phyloP scores from a whole-genome alignment of 2,888 invertebrate genomes.

The Callosobruchus maculatus region DNA sequence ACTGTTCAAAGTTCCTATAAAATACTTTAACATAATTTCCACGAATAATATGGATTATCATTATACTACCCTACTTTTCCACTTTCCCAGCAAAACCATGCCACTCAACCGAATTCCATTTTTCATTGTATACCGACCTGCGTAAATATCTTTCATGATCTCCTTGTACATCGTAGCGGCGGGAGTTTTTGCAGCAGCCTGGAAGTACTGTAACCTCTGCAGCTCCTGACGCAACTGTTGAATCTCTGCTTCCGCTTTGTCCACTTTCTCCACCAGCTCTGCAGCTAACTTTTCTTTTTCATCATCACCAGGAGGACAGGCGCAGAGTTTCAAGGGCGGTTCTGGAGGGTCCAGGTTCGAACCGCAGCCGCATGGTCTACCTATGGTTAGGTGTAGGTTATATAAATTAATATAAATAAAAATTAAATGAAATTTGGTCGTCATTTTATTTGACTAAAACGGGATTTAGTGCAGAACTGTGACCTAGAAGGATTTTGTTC shows the following conservation, averaged over 20 bases:
- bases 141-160: conserved; percentile 26
- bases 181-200: conserved; percentile 19
- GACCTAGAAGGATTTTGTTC: no score
- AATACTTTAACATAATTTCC: no score
- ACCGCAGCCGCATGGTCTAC: not conserved
- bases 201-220: conserved; percentile 18
- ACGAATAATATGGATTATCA: no score
- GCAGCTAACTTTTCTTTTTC: conserved; percentile 13
- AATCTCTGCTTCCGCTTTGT: conserved; percentile 22
- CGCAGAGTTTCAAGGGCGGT: conserved; percentile 10
- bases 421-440: no score
- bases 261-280: conserved; percentile 21
- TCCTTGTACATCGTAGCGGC: conserved; percentile 27
- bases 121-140: no score
- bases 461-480: no score
- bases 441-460: no score
- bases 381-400: not conserved
- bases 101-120: no score
- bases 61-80: no score
- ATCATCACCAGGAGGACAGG: conserved; percentile 16
- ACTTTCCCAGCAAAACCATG: no score
- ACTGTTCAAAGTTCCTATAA: no score
- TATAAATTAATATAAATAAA: not conserved
- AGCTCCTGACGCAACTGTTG: conserved; percentile 19
- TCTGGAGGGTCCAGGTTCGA: not conserved